These are phyloP conservation scores for Nycticorax nycticorax DNA, from an alignment of 2,113 vertebrate species.

Conservation along the genomic window DNA sequence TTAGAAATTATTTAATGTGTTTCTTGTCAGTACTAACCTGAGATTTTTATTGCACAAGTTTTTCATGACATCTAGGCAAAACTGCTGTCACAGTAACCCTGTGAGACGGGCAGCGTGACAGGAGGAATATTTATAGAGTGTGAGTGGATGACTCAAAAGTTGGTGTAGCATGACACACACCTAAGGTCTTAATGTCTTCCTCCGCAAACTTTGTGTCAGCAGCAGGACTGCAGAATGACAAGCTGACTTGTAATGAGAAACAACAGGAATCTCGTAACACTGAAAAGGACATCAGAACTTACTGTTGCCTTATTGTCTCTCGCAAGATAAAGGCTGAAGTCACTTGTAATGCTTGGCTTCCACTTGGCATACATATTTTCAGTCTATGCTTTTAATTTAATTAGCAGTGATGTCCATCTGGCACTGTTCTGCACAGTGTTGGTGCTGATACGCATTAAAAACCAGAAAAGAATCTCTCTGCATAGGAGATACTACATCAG, in stretches of 20 bases:
- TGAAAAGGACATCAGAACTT: not conserved
- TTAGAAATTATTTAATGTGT: not conserved
- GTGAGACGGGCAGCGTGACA: not conserved
- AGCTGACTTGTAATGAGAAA: not conserved
- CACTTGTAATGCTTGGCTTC: not conserved
- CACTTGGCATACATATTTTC: not conserved
- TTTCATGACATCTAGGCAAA: not conserved
- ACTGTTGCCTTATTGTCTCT: not conserved
- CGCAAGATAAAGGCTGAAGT: not conserved
- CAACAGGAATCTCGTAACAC: no score
- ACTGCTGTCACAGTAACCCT: not conserved
- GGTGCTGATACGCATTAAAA: no score
- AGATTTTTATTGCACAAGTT: not conserved
- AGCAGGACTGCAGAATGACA: not conserved
- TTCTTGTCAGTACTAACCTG: not conserved
- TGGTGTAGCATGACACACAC: not conserved
- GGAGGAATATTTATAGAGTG: not conserved
- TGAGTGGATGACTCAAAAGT: not conserved
- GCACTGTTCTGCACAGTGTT: not conserved
- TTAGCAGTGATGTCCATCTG: not conserved
- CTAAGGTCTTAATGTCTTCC: not conserved
- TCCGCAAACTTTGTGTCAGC: not conserved
- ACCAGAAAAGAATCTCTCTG: not conserved
- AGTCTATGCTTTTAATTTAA: not conserved
- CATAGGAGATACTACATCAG: rapidly evolving